A percentile compares a stretch with the other conserved stretches of the same genome.
phyloP scores from a whole-genome alignment of 2,797 vertebrate species.

The Bothrops alternatus region DNA sequence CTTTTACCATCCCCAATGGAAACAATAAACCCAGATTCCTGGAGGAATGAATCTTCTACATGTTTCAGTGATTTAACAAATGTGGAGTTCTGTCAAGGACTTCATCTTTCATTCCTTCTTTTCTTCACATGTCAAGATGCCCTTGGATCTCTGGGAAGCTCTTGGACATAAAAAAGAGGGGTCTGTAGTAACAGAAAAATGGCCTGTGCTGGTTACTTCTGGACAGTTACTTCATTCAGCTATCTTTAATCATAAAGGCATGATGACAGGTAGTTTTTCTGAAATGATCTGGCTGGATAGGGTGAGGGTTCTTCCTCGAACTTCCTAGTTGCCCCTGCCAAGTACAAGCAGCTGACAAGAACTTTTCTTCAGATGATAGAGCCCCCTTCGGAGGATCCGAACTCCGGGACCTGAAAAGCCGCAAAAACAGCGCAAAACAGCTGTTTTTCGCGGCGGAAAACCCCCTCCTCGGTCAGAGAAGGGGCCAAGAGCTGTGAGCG shows the following conservation, averaged over 20 bases:
- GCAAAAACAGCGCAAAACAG: no score
- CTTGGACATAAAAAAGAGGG: background rate
- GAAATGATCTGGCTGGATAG: rapidly evolving
- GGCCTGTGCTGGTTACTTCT: background rate
- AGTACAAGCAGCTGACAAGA: background rate
- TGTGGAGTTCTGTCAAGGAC: background rate
- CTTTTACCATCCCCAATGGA: background rate
- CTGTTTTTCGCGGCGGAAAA: no score
- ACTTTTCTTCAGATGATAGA: no score
- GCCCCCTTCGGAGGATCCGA: no score
- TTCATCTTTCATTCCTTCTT: background rate
- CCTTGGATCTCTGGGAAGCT: background rate
- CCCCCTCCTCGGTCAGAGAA: no score
- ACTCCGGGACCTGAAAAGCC: no score
- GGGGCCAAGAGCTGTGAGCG: no score
- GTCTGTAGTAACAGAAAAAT: background rate
- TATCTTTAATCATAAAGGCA: background rate
- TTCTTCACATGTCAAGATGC: background rate
- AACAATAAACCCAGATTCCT: no score
- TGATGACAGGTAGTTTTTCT: rapidly evolving
- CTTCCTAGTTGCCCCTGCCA: background rate
- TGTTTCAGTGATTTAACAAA: background rate
- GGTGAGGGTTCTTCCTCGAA: rapidly evolving
- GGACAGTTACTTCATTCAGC: background rate
- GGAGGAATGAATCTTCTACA: background rate